Evolutionary conservation across 1,140 invertebrate species (phyloP), one percentile per base, ranked within the genome.

Genomic region (Lepidostoma basale): DNA sequence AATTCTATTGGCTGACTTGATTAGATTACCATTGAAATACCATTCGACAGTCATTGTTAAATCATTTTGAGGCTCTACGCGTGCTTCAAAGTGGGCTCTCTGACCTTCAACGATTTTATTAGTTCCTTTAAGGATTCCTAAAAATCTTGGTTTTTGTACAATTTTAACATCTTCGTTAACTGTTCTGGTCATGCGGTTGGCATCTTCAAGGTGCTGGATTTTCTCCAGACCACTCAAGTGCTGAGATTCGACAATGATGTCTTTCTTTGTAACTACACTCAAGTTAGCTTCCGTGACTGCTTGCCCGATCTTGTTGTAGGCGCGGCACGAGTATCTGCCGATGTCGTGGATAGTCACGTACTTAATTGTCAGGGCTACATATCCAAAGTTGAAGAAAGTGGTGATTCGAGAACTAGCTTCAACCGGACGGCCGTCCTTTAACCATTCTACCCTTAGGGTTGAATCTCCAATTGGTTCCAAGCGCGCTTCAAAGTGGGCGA

Each of bases 41-140:
- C 94, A 96, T 81, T 96, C 93, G 66, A 94, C 89, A 62, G 86
- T 88, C 88, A 98, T 89, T 1, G 89, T 92, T 3, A 93, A 83
- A 80, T 98, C 96, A 76, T 88, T 95, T 77, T 95, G 92, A 2
- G 96, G 96, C 76, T 98, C 95, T 39, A 97, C 90, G 63, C 95
- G 90, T 36, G 92, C 93, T 85, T 98, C 97, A 77, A 99, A 98
- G 77, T 98, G 96, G 70, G 95, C 96, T 30, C 93, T 86, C 83
- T 99, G 96, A 9, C 94, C 93, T 84, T 99, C 97, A n/a, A 94
- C 88, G 72, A 99, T 92, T 76, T 95, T 95, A 75, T 91, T 96
- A 9, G 94, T 95, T 22, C 94, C 93, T 78, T 95, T 95, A 5
- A 97, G 77, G 40, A 90, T 92, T 67, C 92, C 92, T 44, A 95